phyloP scores from a whole-genome alignment of 2,113 vertebrate genomes.

The Catharus minimus region DNA sequence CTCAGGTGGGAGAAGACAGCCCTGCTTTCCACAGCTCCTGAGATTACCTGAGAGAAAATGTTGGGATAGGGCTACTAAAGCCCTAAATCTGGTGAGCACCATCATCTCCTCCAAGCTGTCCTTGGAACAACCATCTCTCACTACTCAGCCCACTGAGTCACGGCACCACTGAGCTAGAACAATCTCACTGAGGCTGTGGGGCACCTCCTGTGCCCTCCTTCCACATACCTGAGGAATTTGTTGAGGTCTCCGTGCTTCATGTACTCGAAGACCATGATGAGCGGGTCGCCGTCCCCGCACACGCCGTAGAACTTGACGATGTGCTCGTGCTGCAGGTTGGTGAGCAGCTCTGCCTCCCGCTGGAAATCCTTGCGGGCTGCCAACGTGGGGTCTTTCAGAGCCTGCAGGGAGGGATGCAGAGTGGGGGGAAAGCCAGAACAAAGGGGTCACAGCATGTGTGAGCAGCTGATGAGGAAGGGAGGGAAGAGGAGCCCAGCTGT shows the following conservation, averaged over 20 bases:
- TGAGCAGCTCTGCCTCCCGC: constrained; percentile 94
- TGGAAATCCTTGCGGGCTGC: constrained; percentile 97
- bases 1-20: neutral
- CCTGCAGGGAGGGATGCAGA: constrained; percentile 68
- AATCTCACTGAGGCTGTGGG: accelerated
- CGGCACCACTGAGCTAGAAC: neutral
- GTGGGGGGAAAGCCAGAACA: neutral
- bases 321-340: constrained; percentile 96
- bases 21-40: neutral
- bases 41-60: neutral
- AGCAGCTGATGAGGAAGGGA: neutral
- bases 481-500: neutral
- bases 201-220: accelerated
- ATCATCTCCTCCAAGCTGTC: neutral
- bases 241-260: constrained; percentile 99
- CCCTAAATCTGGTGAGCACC: neutral
- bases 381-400: constrained; percentile 93
- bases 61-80: neutral
- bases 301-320: constrained; percentile 96
- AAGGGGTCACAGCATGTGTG: accelerated
- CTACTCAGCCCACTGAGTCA: neutral
- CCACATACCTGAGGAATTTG: constrained; percentile 90
- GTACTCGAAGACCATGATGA: constrained; percentile 99
- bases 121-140: neutral
- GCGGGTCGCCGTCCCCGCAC: constrained; percentile 93